These are phyloP conservation scores for Nettapus auritus DNA, from an alignment of 2,113 vertebrate genomes.

Conservation along the genomic window DNA sequence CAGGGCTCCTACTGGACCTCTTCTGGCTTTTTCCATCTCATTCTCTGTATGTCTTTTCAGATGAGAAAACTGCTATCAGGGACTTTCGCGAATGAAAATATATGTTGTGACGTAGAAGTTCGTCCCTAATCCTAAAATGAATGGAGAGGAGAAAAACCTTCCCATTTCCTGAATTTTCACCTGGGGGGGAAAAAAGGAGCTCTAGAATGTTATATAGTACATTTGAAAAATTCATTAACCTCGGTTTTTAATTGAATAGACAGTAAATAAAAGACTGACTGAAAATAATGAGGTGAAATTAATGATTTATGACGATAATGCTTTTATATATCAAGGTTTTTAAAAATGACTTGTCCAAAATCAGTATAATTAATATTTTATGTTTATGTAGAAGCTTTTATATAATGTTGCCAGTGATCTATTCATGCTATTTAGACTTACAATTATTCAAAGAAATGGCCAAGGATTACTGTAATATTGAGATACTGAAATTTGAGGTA, in stretches of 20 bases:
- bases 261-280: constrained; percentile 3
- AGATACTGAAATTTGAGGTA: neutral
- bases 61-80: constrained; percentile 42
- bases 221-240: constrained; percentile 15
- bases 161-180: neutral
- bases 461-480: neutral
- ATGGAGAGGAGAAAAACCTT: neutral
- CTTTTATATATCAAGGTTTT: neutral
- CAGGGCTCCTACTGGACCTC: neutral
- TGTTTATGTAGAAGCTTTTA: neutral
- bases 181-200: neutral
- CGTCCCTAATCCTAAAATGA: neutral
- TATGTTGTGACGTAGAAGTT: constrained; percentile 15
- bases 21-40: constrained; percentile 15
- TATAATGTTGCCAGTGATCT: neutral
- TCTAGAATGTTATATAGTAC: neutral
- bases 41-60: constrained; percentile 30
- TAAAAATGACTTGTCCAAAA: constrained; percentile 9
- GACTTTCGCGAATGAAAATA: constrained; percentile 59
- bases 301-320: neutral
- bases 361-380: constrained; percentile 19
- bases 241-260: constrained; percentile 14
- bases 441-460: neutral
- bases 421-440: neutral
- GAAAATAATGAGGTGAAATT: constrained; percentile 24